These are phyloP conservation scores for Odontomachus brunneus DNA, from an alignment of 1,140 invertebrate genomes.

Conservation along the genomic window DNA sequence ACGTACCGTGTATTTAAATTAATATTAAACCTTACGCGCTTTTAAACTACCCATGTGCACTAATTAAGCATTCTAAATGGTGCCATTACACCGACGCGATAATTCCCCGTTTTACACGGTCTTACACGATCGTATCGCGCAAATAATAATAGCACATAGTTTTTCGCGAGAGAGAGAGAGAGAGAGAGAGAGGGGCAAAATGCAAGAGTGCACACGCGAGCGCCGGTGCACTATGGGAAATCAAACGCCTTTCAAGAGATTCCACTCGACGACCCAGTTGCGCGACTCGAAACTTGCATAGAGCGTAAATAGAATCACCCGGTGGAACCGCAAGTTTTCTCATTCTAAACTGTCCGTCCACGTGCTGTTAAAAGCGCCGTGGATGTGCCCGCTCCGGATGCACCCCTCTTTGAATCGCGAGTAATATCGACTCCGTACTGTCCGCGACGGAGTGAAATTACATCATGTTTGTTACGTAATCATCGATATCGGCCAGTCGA, in stretches of 20 bases:
- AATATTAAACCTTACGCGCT: neutral
- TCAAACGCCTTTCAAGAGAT: conserved; percentile 53
- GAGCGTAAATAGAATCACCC: conserved; percentile 55
- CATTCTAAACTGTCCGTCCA: conserved; percentile 51
- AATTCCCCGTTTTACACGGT: neutral
- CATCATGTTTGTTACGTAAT: no score
- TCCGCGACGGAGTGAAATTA: no score
- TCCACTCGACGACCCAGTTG: conserved; percentile 7
- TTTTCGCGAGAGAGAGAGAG: neutral
- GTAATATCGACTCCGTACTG: no score
- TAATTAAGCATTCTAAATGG: neutral
- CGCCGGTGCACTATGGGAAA: conserved; percentile 46
- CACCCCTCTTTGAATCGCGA: neutral
- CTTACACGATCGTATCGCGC: neutral
- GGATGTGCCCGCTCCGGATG: neutral
- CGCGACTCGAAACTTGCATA: conserved; percentile 45
- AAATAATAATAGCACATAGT: neutral
- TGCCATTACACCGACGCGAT: neutral
- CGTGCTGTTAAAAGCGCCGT: conserved; percentile 12
- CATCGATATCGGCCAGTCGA: no score
- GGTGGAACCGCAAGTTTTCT: conserved; percentile 56
- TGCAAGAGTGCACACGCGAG: no score
- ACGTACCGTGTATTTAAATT: neutral
- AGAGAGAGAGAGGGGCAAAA: neutral
- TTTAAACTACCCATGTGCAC: neutral